Conservation (phyloP, 37 sponge, comb jelly and placozoan species). For the Halisarca cf. caerulea region DNA sequence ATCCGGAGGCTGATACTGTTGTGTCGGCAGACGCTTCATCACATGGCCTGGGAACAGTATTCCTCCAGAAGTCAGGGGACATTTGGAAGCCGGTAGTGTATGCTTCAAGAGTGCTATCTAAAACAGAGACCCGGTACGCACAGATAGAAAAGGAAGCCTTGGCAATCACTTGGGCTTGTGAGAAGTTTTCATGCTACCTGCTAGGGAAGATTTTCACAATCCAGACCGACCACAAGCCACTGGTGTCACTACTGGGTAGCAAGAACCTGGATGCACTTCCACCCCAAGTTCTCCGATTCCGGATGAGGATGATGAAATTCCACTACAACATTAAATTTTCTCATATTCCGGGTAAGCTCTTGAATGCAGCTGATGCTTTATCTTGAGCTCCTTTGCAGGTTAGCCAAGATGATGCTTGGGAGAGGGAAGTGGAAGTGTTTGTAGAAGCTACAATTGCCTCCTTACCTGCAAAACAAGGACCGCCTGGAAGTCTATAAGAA, state of each 20-base stretch:
- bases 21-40: constrained; percentile 14
- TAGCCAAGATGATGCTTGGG: too few relatives aligned
- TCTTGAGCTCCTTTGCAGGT: constrained; percentile 30
- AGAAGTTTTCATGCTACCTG: constrained; percentile 31
- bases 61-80: background rate
- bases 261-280: constrained; percentile 38
- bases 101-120: background rate
- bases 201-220: constrained; percentile 37
- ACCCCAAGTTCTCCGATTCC: too few relatives aligned
- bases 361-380: constrained; percentile 46
- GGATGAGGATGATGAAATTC: constrained; percentile 31
- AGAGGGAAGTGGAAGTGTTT: too few relatives aligned
- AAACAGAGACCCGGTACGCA: background rate
- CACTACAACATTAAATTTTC: constrained; percentile 16
- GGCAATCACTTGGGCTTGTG: constrained; percentile 16
- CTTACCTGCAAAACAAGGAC: background rate
- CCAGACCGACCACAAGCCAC: constrained; percentile 57
- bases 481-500: background rate
- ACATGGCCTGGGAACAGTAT: constrained; percentile 30
- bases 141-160: constrained; percentile 25
- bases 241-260: constrained; percentile 41
- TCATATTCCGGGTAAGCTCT: constrained; percentile 51
- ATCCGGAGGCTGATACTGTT: background rate
- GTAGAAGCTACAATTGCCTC: too few relatives aligned
- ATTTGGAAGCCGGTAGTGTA: constrained; percentile 17